A percentile compares a stretch with the other conserved stretches of the same genome.
phyloP scores from a whole-genome alignment of 1,140 invertebrate genomes.

The Pectinophora gossypiella region DNA sequence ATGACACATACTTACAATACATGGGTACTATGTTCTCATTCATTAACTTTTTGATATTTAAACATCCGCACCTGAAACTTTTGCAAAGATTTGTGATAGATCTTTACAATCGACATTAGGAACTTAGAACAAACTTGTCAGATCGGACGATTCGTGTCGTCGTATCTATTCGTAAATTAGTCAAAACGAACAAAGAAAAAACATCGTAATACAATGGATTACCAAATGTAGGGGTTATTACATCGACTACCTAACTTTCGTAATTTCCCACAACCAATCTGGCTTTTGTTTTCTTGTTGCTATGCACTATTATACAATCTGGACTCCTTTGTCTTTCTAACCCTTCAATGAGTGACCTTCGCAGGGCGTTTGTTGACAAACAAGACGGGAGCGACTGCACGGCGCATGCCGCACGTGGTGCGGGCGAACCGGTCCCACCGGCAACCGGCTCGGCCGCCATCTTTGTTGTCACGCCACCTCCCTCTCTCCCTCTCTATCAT shows the following conservation, averaged over 20 bases:
- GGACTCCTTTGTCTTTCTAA: conserved; percentile 51
- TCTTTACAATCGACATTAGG: too few relatives aligned
- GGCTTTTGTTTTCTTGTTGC: conserved; percentile 14
- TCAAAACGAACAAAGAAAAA: neutral
- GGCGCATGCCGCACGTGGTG: conserved; percentile 65
- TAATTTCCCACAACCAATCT: neutral
- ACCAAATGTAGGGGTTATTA: neutral
- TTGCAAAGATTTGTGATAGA: too few relatives aligned
- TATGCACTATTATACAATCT: conserved; percentile 33
- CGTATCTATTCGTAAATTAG: too few relatives aligned
- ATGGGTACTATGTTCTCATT: too few relatives aligned
- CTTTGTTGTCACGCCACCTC: conserved; percentile 69
- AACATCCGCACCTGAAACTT: too few relatives aligned
- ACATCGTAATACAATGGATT: neutral
- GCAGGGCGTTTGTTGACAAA: conserved; percentile 71
- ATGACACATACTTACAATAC: too few relatives aligned
- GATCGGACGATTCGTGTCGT: too few relatives aligned
- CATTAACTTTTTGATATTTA: too few relatives aligned
- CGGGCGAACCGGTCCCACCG: conserved; percentile 54
- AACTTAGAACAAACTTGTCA: too few relatives aligned
- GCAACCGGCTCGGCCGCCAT: conserved; percentile 67
- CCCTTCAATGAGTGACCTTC: conserved; percentile 62
- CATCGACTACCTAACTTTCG: too few relatives aligned
- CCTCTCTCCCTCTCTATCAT: conserved; percentile 34
- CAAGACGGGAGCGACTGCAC: conserved; percentile 54